Evolutionary conservation across 37 sponge, comb jelly and placozoan genomes (phyloP).

Genomic region (Lycopodina hypogea): DNA sequence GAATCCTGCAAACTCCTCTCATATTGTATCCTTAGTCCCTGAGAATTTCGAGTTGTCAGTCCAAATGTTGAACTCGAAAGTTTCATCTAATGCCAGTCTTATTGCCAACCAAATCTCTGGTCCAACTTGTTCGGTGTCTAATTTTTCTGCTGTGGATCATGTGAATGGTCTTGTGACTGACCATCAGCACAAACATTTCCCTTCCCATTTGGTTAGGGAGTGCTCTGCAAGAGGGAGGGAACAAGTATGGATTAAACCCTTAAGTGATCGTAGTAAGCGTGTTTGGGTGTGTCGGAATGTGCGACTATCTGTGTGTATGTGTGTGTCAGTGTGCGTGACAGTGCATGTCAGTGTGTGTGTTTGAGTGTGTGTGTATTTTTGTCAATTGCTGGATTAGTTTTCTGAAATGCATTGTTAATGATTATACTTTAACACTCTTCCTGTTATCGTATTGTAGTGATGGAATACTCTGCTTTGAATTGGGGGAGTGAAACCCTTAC

Average conservation of each 20-base stretch:
- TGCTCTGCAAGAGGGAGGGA: neutral
- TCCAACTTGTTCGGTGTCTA: neutral
- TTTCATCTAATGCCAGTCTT: neutral
- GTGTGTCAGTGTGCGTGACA: too few relatives aligned
- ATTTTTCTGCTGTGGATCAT: neutral
- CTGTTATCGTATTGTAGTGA: constrained; percentile 37
- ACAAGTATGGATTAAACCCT: constrained; percentile 21
- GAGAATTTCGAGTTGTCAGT: constrained; percentile 39
- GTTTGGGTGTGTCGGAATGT: too few relatives aligned
- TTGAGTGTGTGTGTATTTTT: too few relatives aligned
- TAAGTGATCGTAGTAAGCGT: constrained; percentile 49
- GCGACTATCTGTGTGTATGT: too few relatives aligned
- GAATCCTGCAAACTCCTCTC: neutral
- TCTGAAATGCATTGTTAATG: too few relatives aligned
- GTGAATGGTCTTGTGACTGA: too few relatives aligned
- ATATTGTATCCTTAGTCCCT: neutral
- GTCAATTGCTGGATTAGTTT: too few relatives aligned
- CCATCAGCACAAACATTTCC: neutral
- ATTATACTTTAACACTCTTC: too few relatives aligned
- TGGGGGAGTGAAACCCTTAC: constrained; percentile 48
- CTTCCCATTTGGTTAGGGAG: neutral
- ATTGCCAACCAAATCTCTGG: neutral
- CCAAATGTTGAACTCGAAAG: constrained; percentile 25
- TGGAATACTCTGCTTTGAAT: constrained; percentile 38
- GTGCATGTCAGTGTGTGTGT: too few relatives aligned